phyloP scores from a whole-genome alignment of 1,140 invertebrate species.

The Paracyclopina nana region DNA sequence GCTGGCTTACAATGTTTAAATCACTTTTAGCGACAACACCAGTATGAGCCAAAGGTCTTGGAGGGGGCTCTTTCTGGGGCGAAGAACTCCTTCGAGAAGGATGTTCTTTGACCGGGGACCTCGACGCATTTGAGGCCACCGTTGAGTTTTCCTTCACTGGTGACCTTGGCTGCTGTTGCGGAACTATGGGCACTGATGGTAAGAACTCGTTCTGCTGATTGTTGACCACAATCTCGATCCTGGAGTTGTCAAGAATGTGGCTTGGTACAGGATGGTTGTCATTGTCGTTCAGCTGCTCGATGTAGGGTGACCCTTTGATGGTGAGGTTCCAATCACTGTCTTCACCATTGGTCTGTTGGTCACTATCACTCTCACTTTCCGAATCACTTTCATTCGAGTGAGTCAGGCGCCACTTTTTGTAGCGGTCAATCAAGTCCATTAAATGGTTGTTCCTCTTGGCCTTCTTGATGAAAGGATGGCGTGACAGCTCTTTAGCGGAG shows the following conservation, averaged over 20 bases:
- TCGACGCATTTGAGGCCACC: no score
- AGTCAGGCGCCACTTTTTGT: slow-evolving; percentile 83
- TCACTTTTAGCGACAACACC: slow-evolving; percentile 6
- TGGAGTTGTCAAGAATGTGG: no score
- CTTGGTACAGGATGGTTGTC: no score
- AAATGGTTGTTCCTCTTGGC: slow-evolving; percentile 90
- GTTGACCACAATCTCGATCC: no score
- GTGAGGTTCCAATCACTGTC: slow-evolving; percentile 5
- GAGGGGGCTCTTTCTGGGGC: no score
- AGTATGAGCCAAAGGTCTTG: no score
- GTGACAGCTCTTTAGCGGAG: slow-evolving; percentile 78
- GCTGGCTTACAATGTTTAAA: slow-evolving; percentile 7
- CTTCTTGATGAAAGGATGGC: slow-evolving; percentile 82
- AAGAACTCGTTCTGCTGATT: no score
- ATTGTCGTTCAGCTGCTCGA: background rate
- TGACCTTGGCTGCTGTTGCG: no score
- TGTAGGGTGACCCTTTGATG: background rate
- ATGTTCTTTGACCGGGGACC: no score
- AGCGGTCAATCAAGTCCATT: slow-evolving; percentile 83
- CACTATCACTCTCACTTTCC: slow-evolving; percentile 30
- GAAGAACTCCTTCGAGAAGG: no score
- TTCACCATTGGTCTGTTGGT: background rate
- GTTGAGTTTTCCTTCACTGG: no score
- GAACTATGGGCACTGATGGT: no score
- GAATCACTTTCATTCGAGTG: slow-evolving; percentile 77